Percentiles rank a stretch among this genome's conserved stretches.
These are phyloP conservation scores for Acrobasis repandana DNA, from an alignment of 2,888 invertebrate species.

Conservation along the genomic window DNA sequence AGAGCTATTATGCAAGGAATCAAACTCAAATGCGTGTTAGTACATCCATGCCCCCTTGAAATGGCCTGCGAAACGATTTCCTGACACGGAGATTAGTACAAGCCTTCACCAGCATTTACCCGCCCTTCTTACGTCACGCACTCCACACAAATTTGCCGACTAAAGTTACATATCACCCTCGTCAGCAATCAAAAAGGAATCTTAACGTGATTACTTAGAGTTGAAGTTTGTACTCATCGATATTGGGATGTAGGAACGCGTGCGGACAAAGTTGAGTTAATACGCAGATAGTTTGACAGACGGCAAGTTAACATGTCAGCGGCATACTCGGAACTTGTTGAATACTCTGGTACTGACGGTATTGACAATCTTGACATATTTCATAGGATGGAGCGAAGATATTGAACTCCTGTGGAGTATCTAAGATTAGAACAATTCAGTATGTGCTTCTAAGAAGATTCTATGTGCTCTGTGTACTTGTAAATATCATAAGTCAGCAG, in stretches of 20 bases:
- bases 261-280: conserved; percentile 47
- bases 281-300: conserved; percentile 77
- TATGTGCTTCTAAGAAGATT: too few relatives aligned
- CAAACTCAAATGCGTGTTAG: conserved; percentile 76
- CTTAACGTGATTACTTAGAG: conserved; percentile 52
- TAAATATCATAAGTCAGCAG: too few relatives aligned
- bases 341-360: conserved; percentile 59
- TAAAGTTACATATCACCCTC: conserved; percentile 59
- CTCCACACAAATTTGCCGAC: conserved; percentile 57
- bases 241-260: conserved; percentile 35
- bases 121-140: conserved; percentile 82
- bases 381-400: conserved; percentile 21
- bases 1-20: conserved; percentile 74
- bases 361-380: conserved; percentile 60
- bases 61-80: conserved; percentile 83
- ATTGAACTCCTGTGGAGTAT: too few relatives aligned
- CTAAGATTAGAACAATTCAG: too few relatives aligned
- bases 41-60: conserved; percentile 70
- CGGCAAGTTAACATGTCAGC: conserved; percentile 81
- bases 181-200: conserved; percentile 50
- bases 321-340: conserved; percentile 69
- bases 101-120: conserved; percentile 78
- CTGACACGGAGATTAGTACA: conserved; percentile 83
- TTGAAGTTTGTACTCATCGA: conserved; percentile 44
- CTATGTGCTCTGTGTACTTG: too few relatives aligned